Base-by-base conservation (phyloP, 2,888 invertebrate genomes). In the Cryptops parisi region DNA sequence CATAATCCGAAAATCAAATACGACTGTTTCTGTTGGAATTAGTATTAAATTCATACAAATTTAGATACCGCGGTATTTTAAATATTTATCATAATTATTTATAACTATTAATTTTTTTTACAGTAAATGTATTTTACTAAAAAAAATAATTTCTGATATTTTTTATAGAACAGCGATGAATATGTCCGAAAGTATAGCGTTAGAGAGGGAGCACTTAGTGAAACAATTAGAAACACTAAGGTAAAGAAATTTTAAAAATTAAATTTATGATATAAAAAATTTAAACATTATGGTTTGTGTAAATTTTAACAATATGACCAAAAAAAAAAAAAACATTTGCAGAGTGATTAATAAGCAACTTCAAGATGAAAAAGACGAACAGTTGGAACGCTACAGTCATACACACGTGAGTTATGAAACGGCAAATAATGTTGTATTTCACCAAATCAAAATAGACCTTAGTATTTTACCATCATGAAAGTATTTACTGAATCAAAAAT, bases 191-290 rank as follows among this genome's bases (percentile, higher is more conserved):
- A 69, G 67, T 15, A 71, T 72, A 22, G 72, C 71, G 1, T 58
- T 67, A 54, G 72, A 73, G 58, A 60, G 72, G 52, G 72, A 72
- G 62, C 56, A 54, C 21, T 61, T 73, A 27, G 70, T 72, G 17
- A 67, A 69, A 58, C 70, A 73, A 59, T 61, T 73, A 39, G 69
- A 70, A 54, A 55, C 67, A 46, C 63, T 72, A 2, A 67, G 68
- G 68, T 70, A 61, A 57, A 17, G 9, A 12, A 23, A 19, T 12
- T 9, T n/a, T 9, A 57, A 56, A n/a, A 38, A 44, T 9, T 12
- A 12, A 33, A 33, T 12, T 9, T 33, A 15, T 12, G 9, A 12
- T 33, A 15, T n/a, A n/a, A n/a, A n/a, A n/a, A n/a, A n/a, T 6
- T 46, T 46, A 6, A 23, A 46, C 22, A 12, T 23, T 6, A 5